A percentile compares a stretch with the other conserved stretches of the same genome.
phyloP scores from a whole-genome alignment of 2,113 vertebrate species.

The Nipponia nippon region DNA sequence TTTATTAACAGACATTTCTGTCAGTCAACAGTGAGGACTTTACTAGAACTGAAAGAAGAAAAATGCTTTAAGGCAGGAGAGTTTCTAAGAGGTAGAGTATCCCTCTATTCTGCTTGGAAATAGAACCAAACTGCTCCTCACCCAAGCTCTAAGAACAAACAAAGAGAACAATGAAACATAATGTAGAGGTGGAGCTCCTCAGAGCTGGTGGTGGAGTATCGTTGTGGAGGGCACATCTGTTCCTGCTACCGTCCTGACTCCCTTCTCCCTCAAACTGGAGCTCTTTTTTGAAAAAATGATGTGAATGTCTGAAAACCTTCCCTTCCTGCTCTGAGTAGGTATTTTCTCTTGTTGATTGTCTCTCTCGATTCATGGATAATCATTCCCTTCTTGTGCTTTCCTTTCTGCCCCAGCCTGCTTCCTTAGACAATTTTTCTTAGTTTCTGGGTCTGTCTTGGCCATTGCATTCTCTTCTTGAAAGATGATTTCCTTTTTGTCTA shows the following conservation, averaged over 20 bases:
- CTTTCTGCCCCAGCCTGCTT: not conserved
- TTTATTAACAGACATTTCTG: not conserved
- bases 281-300: not conserved
- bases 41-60: not conserved
- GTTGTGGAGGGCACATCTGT: accelerated
- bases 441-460: not conserved
- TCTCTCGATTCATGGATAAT: not conserved
- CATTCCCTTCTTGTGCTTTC: not conserved
- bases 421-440: not conserved
- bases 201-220: not conserved
- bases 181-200: not conserved
- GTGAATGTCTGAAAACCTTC: not conserved
- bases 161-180: not conserved
- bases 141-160: not conserved
- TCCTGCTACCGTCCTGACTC: not conserved
- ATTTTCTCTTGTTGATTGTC: not conserved
- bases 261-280: not conserved
- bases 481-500: not conserved
- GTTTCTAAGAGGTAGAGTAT: not conserved
- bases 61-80: not conserved
- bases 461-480: not conserved
- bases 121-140: not conserved
- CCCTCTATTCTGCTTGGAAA: not conserved
- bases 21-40: not conserved
- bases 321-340: not conserved